Evolutionary conservation across 2,888 invertebrate genomes (phyloP), one percentile per base, ranked within the genome.

Genomic region (Melitaea athalia): DNA sequence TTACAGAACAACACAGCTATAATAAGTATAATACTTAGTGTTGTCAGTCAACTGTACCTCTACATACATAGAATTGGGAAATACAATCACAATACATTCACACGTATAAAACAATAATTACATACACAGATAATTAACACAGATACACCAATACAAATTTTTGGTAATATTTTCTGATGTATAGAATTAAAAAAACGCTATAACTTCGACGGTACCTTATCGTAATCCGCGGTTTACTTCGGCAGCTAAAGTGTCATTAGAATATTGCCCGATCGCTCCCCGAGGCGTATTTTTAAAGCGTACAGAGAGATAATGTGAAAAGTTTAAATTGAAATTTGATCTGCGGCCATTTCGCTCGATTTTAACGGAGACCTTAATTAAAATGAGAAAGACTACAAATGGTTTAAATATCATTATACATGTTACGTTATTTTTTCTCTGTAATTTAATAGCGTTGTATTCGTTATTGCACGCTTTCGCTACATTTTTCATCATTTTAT

Each of bases 261-360:
- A 74, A 76, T 75, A 76, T 76, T 69, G 75, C 72, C 71, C 75
- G 75, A 78, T 77, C 69, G 74, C 76, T 85, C 86, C 88, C 86
- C 61, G 80, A 79, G 85, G 88, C 82, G 82, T 85, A 84, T 87
- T 89, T 89, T 86, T 88, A 85, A 79, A 81, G 83, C 81, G 71
- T 74, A 72, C 75, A 77, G 80, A 80, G 77, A 75, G 77, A 83
- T 88, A 88, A 90, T 88, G 89, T 77, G 79, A 71, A 80, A 90
- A 90, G 81, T 90, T 90, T 81, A 82, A 87, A 90, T 89, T 90
- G 91, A 88, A 90, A 91, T 90, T 89, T 89, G 91, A 91, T 90
- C 80, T 78, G 72, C 62, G 68, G 70, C 73, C 70, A 75, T 83
- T 79, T 66, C 70, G 50, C 31, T 61, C 53, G 64, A 71, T 68